Conservation (phyloP, 2,888 invertebrate species). For the Esperia sulphurella region DNA sequence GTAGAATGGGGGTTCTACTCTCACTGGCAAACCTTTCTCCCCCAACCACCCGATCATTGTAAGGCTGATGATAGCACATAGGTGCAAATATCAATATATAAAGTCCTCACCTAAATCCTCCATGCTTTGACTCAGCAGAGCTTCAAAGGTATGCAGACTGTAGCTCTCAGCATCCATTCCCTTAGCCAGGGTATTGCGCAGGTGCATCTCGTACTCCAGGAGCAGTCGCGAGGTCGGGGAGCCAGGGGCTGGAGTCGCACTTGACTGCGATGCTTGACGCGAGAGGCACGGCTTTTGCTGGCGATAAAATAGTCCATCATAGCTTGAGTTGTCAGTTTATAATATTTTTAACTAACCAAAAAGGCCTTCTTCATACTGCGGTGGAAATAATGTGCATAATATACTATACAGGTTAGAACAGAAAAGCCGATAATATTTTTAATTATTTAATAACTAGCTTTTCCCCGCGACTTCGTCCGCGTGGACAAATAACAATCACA, state of each 20-base stretch:
- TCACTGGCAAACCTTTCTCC: no score
- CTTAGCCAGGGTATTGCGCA: slow-evolving; percentile 94
- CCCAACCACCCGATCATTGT: no score
- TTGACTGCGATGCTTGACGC: slow-evolving; percentile 79
- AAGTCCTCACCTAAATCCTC: slow-evolving; percentile 89
- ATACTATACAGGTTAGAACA: no score
- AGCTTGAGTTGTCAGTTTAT: no score
- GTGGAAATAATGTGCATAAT: no score
- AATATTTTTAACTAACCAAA: no score
- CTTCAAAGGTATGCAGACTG: slow-evolving; percentile 95
- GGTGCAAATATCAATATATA: neutral
- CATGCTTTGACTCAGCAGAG: slow-evolving; percentile 95
- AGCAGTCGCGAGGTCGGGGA: slow-evolving; percentile 91
- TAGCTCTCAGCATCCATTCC: slow-evolving; percentile 98
- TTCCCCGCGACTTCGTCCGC: no score
- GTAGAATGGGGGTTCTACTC: no score
- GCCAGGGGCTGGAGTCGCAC: slow-evolving; percentile 87
- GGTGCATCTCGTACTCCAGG: slow-evolving; percentile 95
- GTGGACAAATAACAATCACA: no score
- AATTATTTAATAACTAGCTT: no score
- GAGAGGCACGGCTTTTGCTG: slow-evolving; percentile 68
- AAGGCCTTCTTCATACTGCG: no score
- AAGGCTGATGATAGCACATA: neutral
- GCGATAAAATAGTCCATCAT: slow-evolving; percentile 1
- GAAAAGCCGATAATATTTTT: no score